Percentiles rank a stretch among this genome's conserved stretches.
Evolutionary conservation across 2,797 vertebrate genomes (phyloP).

Genomic region (Poecilia wingei): DNA sequence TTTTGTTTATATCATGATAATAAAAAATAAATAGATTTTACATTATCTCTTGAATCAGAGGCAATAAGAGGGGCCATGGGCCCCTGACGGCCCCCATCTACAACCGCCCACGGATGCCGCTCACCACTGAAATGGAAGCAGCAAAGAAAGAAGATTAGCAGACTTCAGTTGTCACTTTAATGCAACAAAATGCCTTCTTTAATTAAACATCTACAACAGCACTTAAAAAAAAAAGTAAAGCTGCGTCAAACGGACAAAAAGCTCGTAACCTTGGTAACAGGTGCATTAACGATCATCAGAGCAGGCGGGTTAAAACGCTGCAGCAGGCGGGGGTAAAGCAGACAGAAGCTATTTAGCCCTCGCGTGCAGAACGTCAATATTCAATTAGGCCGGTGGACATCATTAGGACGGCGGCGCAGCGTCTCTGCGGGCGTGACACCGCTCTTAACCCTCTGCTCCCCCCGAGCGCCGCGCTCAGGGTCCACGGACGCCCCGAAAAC

Average conservation of each 20-base stretch:
- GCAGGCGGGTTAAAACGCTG: constrained; percentile 52
- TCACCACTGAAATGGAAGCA: constrained; percentile 45
- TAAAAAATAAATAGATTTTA: too few relatives aligned
- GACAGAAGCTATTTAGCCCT: constrained; percentile 73
- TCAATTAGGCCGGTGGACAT: constrained; percentile 79
- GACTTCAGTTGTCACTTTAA: background rate
- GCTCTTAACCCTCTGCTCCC: constrained; percentile 61
- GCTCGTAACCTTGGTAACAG: constrained; percentile 59
- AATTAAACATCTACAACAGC: constrained; percentile 1
- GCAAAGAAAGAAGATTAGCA: background rate
- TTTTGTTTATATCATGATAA: too few relatives aligned
- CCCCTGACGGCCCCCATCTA: too few relatives aligned
- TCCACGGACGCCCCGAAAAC: constrained; percentile 25
- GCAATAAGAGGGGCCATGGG: too few relatives aligned
- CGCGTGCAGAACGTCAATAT: constrained; percentile 76
- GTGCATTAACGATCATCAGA: constrained; percentile 44
- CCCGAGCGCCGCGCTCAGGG: constrained; percentile 12
- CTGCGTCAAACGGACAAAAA: constrained; percentile 36
- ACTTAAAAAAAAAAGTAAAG: constrained; percentile 4
- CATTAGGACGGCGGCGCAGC: constrained; percentile 58
- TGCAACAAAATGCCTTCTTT: background rate
- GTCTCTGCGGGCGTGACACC: constrained; percentile 62
- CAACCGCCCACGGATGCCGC: background rate
- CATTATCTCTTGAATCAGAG: too few relatives aligned
- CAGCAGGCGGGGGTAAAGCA: constrained; percentile 48